phyloP scores from a whole-genome alignment of 1,140 invertebrate genomes.

The Bombus cullumanus region DNA sequence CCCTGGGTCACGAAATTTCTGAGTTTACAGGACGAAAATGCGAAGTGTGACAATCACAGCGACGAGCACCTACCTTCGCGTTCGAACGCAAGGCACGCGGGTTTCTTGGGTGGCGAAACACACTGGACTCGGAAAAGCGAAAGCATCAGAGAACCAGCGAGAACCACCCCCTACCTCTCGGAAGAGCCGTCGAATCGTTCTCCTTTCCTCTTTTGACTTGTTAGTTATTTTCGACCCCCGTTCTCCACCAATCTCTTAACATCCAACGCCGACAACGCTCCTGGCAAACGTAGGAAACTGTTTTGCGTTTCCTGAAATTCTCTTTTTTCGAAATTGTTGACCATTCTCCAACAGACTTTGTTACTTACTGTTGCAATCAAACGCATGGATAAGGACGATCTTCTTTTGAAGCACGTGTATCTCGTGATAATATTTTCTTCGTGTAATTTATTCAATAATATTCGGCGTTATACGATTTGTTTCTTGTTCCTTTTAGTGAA shows the following conservation, averaged over 20 bases:
- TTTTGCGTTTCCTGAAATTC: conserved; percentile 53
- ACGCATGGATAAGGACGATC: neutral
- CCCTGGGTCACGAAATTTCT: neutral
- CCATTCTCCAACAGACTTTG: neutral
- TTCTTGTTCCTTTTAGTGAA: neutral
- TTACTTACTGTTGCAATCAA: neutral
- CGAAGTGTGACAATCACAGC: conserved; percentile 21
- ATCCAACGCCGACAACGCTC: conserved; percentile 34
- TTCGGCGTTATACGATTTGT: neutral
- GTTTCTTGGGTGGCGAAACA: conserved; percentile 65
- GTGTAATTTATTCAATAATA: neutral
- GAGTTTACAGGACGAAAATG: neutral
- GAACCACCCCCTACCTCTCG: conserved; percentile 58
- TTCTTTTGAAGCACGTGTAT: neutral
- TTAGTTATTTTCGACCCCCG: conserved; percentile 69
- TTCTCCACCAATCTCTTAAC: conserved; percentile 17
- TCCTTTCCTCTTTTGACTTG: conserved; percentile 54
- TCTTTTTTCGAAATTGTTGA: conserved; percentile 35
- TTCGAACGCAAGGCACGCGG: conserved; percentile 61
- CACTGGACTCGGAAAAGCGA: conserved; percentile 69
- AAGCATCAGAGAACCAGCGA: conserved; percentile 58
- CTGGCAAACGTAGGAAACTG: conserved; percentile 58
- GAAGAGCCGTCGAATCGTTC: conserved; percentile 60
- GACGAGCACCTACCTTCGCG: conserved; percentile 59
- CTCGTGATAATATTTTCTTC: neutral